Evolutionary conservation across 2,888 invertebrate genomes (phyloP), one percentile per base, ranked within the genome.

Genomic region (Schizaphis graminum): DNA sequence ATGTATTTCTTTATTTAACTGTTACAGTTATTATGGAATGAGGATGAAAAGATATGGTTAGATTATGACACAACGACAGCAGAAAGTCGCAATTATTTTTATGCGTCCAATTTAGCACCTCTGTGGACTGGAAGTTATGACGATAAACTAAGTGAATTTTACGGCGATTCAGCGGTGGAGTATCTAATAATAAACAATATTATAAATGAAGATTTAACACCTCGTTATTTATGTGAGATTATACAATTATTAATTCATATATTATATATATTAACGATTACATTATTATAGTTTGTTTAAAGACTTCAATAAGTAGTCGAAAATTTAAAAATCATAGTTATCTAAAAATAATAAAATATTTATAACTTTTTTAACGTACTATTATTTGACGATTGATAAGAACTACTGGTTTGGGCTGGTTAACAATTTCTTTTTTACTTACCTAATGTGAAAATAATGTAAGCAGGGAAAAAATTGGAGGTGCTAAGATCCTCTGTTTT

Each of bases 41-140:
- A 97, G 86, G 96, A 97, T 56, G 97, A 97, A 85, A 98, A 98
- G 0, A 96, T 97, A 92, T 98, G 98, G 98, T 97, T 97, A 95
- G 98, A 98, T 96, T 98, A 97, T 95, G 97, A 98, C 95, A 95
- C 97, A 0, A 95, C 96, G 0, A 96, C 97, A 93, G 90, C 94
- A 56, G 95, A 94, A 87, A 94, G 94, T 93, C 96, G 97, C 21
- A 96, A 96, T 95, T 97, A 97, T 95, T 98, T 98, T 95, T 98
- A 97, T 95, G 96, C 97, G 0, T 97, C 97, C 44, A 98, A 98
- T 95, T 96, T 98, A 10, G 96, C 97, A 0, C 98, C 98, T 0
- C 96, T 98, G 10, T 98, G 98, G 97, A 97, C 97, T 94, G 96
- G 96, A 21, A 97, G 96, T 28, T 97, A 97, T 5, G 95, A 96